Evolutionary conservation across 2,888 invertebrate species (phyloP).

Genomic region (Aphrophora alni): DNA sequence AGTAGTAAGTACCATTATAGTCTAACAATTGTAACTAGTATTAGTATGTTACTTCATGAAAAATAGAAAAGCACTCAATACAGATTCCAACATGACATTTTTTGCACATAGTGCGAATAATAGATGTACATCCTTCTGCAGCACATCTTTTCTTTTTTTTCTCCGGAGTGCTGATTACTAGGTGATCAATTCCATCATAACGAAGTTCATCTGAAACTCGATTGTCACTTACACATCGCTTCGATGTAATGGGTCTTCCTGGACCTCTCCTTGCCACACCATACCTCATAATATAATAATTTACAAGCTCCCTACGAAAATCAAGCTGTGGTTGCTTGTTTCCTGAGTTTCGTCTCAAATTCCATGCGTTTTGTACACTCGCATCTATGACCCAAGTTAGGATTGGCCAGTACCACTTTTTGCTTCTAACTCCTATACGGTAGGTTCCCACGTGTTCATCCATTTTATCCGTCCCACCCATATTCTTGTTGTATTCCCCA

Average conservation of each 20-base stretch:
- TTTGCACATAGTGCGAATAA: background rate
- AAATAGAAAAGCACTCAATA: too few relatives aligned
- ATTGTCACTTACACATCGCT: background rate
- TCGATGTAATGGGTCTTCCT: conserved; percentile 14
- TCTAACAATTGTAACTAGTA: too few relatives aligned
- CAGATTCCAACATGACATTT: too few relatives aligned
- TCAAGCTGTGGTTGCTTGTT: conserved; percentile 24
- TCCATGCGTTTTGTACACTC: conserved; percentile 33
- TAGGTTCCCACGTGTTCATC: conserved; percentile 42
- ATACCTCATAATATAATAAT: background rate
- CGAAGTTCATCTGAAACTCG: too few relatives aligned
- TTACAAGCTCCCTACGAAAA: conserved; percentile 22
- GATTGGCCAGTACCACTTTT: conserved; percentile 40
- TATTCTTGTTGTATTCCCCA: conserved; percentile 41
- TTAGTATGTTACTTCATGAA: too few relatives aligned
- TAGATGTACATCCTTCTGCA: too few relatives aligned
- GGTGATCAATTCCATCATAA: too few relatives aligned
- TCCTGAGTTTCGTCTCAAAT: background rate
- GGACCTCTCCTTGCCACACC: conserved; percentile 15
- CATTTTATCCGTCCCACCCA: conserved; percentile 43
- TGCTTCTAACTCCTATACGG: conserved; percentile 31
- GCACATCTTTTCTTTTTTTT: too few relatives aligned
- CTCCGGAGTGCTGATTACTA: too few relatives aligned
- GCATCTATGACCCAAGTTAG: conserved; percentile 36
- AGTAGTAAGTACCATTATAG: too few relatives aligned